These are phyloP conservation scores for Vipera ursinii DNA, from an alignment of 2,797 vertebrate genomes.

Conservation along the genomic window DNA sequence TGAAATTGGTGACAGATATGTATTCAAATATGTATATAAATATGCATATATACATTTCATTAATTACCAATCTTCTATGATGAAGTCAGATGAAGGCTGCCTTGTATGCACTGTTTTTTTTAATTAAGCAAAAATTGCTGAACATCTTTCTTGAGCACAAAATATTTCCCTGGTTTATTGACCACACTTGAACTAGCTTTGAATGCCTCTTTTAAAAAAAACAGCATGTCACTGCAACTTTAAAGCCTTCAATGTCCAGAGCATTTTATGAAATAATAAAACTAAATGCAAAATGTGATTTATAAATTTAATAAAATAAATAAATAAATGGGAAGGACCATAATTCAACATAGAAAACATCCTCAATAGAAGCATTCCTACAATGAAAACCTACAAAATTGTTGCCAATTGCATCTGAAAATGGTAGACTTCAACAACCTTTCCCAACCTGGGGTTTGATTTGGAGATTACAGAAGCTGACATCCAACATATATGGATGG, in stretches of 20 bases:
- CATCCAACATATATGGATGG: not conserved
- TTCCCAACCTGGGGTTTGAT: not conserved
- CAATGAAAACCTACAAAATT: not conserved
- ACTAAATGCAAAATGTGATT: not conserved
- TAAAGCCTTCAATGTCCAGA: not conserved
- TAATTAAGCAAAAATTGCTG: slow-evolving; percentile 35
- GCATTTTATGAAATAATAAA: not conserved
- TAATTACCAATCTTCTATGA: slow-evolving; percentile 9
- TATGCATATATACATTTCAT: not conserved
- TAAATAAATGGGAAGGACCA: not conserved
- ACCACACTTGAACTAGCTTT: slow-evolving; percentile 3
- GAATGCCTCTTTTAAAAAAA: not conserved
- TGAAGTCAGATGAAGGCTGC: not conserved
- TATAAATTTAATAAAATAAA: too few relatives aligned
- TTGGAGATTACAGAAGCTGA: not conserved
- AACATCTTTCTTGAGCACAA: slow-evolving; percentile 36
- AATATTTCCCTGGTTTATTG: slow-evolving; percentile 18
- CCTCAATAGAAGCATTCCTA: not conserved
- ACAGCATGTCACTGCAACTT: not conserved
- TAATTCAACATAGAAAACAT: not conserved
- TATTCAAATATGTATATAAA: not conserved
- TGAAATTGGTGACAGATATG: not conserved
- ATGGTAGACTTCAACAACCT: not conserved
- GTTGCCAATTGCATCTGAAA: not conserved
- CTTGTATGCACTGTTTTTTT: slow-evolving; percentile 18